Evolutionary conservation across 2,888 invertebrate genomes (phyloP), one percentile per base, ranked within the genome.

Genomic region (Thera obeliscata): DNA sequence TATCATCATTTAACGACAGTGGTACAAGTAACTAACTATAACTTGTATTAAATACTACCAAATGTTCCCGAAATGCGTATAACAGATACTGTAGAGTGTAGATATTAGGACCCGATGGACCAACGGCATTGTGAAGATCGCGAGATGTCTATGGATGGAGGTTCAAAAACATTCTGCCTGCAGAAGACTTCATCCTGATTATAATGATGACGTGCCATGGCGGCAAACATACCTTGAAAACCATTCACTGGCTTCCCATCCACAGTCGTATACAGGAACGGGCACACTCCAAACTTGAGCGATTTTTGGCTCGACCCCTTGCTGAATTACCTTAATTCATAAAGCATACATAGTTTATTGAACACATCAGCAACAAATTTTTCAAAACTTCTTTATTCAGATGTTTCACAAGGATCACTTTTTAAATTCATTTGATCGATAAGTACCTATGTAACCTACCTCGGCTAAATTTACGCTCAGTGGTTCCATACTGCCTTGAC

Each of bases 231-330:
- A 93, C 94, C 90, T 94, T 0, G 96, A 95, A 78, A 98, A 91
- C 98, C 98, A 98, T 63, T 95, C 94, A 22, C 96, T 95, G 9
- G 94, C 95, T 72, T 95, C 95, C 67, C 95, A 94, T 0, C 97
- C 97, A 81, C 97, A 97, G 79, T 97, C 96, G 75, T 95, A 91
- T 0, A 95, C 96, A 0, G 94, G 89, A 1, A 96, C 93, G 0
- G 89, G 79, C 0, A 89, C 89, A 11, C 94, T 93, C 95, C 95
- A 96, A 0, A 96, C 94, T 0, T 87, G 79, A 0, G 95, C 94
- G 3, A 84, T 89, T 62, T 89, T 89, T 1, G 82, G 74, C 58
- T 62, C 7, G 7, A 61, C 60, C 73, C 76, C 73, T 81, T 77
- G 43, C 77, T 68, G 64, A 87, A 75, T 86, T 9, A 89, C 76